These are phyloP conservation scores for Drosophila quadrilineata DNA, from an alignment of 1,140 invertebrate species.

Conservation along the genomic window DNA sequence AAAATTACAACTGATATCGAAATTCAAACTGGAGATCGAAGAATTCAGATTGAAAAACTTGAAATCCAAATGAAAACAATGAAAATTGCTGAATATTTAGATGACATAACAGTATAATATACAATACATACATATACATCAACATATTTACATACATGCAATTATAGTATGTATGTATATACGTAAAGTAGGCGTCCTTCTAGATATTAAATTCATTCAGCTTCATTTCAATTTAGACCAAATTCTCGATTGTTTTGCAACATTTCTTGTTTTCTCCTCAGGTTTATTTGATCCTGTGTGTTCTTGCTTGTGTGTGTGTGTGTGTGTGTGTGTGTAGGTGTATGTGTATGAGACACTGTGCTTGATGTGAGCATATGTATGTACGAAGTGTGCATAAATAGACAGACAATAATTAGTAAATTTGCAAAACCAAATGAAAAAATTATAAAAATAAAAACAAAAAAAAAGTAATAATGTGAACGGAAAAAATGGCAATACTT, in stretches of 20 bases:
- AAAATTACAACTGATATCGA: constrained; percentile 8
- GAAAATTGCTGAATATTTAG: constrained; percentile 74
- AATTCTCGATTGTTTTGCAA: too few relatives aligned
- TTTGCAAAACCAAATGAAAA: constrained; percentile 33
- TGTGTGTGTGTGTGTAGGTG: background rate
- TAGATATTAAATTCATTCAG: too few relatives aligned
- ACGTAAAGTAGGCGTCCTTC: too few relatives aligned
- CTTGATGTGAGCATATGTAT: constrained; percentile 36
- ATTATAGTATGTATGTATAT: too few relatives aligned
- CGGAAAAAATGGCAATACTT: constrained; percentile 23
- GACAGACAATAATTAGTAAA: constrained; percentile 79
- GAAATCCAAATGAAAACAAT: constrained; percentile 33
- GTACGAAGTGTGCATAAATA: constrained; percentile 71
- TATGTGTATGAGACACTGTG: constrained; percentile 1
- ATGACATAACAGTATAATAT: constrained; percentile 24
- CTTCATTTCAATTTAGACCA: too few relatives aligned
- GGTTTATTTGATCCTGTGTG: background rate
- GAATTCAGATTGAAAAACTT: constrained; percentile 33
- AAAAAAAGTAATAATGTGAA: constrained; percentile 1
- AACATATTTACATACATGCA: too few relatives aligned
- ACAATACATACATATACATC: too few relatives aligned
- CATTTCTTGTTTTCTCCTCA: too few relatives aligned
- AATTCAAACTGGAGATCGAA: background rate
- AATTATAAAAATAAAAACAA: constrained; percentile 7
- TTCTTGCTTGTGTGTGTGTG: background rate